Evolutionary conservation across 2,113 vertebrate species (phyloP), one percentile per base, ranked within the genome.

Genomic region (Eidolon helvum): DNA sequence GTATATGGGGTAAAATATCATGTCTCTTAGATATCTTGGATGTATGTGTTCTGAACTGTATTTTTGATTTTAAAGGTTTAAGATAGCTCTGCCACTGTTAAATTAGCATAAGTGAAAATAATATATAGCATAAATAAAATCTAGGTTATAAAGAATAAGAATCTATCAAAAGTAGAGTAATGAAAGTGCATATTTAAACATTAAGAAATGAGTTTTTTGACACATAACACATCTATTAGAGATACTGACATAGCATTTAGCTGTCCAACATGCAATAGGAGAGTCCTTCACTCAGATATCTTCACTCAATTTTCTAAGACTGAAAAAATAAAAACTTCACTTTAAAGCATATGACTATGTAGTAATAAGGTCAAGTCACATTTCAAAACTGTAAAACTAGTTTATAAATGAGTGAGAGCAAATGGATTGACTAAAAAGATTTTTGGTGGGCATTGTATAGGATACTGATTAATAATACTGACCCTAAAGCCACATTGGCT

Each of bases 1-100:
- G 7, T 43, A 71, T 65, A 4, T 68, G 16, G 28, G 8, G 3
- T 95, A 55, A 77, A 80, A 66, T 28, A n/a, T 65, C 40, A 55
- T 12, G 2, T 24, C 2, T 65, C 10, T 50, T 69, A 53, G 6
- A 5, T 10, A 75, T 63, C 7, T 87, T 68, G 5, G 14, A 24
- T 61, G 14, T 28, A 30, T 55, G 33, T 85, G 30, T 68, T 65
- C 26, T 91, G 57, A 92, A 75, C 11, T 83, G 1, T 72, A 77
- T 69, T 93, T 93, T 93, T 89, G 35, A 83, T 15, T 22, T 40
- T 89, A 65, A 83, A 75, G 11, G 66, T 61, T 87, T 91, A 90
- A 45, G 7, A 66, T 11, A 57, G 1, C 43, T 43, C 11, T 33
- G 5, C 30, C 7, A 35, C 15, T 57, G 5, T 40, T 72, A 78